Conservation (phyloP, 2,113 vertebrate genomes). For the Periophthalmodon schlosseri region DNA sequence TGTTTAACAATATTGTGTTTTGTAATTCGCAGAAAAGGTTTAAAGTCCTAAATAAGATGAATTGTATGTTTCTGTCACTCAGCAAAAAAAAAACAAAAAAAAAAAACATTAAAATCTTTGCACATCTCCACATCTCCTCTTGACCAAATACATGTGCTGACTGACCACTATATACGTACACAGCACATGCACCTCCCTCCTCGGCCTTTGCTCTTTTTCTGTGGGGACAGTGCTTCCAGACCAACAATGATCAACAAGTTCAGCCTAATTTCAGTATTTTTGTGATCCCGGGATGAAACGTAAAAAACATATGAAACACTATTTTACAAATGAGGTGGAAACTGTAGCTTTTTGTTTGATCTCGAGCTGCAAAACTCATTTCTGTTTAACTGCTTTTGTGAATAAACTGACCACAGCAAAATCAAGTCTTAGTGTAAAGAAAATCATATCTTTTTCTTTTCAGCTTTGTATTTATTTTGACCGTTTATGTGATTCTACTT, state of each 20-base stretch:
- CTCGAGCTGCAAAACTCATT: slow-evolving; percentile 1
- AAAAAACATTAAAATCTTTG: slow-evolving; percentile 45
- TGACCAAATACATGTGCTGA: slow-evolving; percentile 58
- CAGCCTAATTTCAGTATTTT: not conserved
- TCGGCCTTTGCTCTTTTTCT: slow-evolving; percentile 34
- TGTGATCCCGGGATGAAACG: not conserved
- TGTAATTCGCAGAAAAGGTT: not conserved
- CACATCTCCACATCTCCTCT: slow-evolving; percentile 63
- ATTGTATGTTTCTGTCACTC: slow-evolving; percentile 29
- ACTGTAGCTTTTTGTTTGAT: not conserved
- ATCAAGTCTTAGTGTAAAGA: slow-evolving; percentile 6
- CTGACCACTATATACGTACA: slow-evolving; percentile 24
- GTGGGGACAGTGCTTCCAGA: slow-evolving; percentile 19
- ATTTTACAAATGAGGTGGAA: not conserved
- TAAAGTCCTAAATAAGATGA: slow-evolving; percentile 29
- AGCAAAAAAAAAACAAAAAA: slow-evolving; percentile 4
- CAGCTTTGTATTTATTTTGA: slow-evolving; percentile 92
- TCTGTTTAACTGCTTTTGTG: slow-evolving; percentile 14
- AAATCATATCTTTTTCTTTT: slow-evolving; percentile 54
- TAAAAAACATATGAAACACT: not conserved
- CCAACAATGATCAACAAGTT: not conserved
- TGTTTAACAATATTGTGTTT: slow-evolving; percentile 46
- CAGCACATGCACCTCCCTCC: slow-evolving; percentile 43
- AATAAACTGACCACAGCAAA: slow-evolving; percentile 33
- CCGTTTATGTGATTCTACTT: slow-evolving; percentile 83